Evolutionary conservation across 2,797 vertebrate genomes (phyloP).

Genomic region (Masticophis lateralis): DNA sequence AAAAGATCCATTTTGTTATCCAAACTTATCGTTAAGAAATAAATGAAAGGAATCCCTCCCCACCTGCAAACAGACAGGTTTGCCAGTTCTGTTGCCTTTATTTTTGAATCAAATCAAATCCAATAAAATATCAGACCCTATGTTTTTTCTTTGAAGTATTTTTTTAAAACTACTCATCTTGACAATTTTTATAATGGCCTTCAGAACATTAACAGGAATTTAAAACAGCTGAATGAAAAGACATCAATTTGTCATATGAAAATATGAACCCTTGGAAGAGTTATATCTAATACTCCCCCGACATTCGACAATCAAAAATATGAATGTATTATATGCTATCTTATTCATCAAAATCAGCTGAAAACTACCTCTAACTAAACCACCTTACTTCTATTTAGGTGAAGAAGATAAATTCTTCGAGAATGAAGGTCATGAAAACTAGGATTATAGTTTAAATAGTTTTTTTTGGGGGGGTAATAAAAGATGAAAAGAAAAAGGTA

Average conservation of each 20-base stretch:
- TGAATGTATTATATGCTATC: background rate
- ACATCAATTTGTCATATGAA: constrained; percentile 65
- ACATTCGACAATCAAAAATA: constrained; percentile 44
- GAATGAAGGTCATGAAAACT: background rate
- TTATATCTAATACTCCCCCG: background rate
- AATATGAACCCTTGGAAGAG: constrained; percentile 53
- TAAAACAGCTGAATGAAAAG: constrained; percentile 68
- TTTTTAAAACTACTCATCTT: constrained; percentile 64
- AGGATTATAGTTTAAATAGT: background rate
- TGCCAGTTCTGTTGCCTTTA: background rate
- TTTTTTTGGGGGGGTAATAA: background rate
- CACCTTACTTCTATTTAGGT: constrained; percentile 7
- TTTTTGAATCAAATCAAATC: background rate
- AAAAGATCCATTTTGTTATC: background rate
- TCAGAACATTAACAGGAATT: constrained; percentile 68
- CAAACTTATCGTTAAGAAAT: background rate
- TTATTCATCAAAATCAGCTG: background rate
- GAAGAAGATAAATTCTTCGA: accelerated
- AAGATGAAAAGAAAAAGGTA: background rate
- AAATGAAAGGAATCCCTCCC: background rate
- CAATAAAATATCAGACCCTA: constrained; percentile 26
- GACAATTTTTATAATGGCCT: constrained; percentile 65
- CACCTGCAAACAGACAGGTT: background rate
- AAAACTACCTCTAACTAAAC: background rate
- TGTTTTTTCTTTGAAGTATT: constrained; percentile 44